A percentile compares a stretch with the other conserved stretches of the same genome.
These are phyloP conservation scores for Hydropsyche tenuis DNA, from an alignment of 1,140 invertebrate genomes.

Conservation along the genomic window DNA sequence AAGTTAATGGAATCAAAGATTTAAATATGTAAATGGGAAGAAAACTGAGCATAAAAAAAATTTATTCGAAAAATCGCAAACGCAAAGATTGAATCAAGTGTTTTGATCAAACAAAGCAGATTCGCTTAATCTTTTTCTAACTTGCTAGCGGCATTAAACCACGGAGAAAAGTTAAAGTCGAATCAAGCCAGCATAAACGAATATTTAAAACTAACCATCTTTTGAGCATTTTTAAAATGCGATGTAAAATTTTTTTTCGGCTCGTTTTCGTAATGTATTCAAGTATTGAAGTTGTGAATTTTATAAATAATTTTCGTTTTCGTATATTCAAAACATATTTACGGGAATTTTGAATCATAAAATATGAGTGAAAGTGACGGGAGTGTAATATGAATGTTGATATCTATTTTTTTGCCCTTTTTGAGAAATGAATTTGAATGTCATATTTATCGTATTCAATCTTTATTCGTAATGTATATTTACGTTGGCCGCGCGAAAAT, in stretches of 20 bases:
- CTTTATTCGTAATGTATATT: neutral
- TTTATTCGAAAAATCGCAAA: neutral
- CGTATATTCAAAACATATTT: too few species aligned
- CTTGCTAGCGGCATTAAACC: too few species aligned
- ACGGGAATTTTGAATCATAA: neutral
- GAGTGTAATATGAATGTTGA: neutral
- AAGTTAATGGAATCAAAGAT: slow-evolving; percentile 3
- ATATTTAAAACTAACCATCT: too few species aligned
- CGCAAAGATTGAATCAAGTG: neutral
- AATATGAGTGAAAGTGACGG: neutral
- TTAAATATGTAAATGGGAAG: neutral
- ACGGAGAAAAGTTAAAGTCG: too few species aligned
- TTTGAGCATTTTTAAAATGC: too few species aligned
- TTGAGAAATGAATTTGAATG: neutral
- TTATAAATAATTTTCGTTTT: too few species aligned
- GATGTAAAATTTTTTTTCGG: too few species aligned
- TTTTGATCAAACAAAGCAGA: neutral
- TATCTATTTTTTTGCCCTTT: neutral
- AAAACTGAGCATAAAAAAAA: slow-evolving; percentile 1
- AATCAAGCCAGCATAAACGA: too few species aligned
- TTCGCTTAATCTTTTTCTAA: neutral
- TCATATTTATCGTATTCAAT: neutral
- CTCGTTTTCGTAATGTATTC: too few species aligned
- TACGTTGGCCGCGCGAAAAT: neutral
- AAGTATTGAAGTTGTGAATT: too few species aligned